Evolutionary conservation across 2,113 vertebrate species (phyloP).

Genomic region (Megaceryle maxima): DNA sequence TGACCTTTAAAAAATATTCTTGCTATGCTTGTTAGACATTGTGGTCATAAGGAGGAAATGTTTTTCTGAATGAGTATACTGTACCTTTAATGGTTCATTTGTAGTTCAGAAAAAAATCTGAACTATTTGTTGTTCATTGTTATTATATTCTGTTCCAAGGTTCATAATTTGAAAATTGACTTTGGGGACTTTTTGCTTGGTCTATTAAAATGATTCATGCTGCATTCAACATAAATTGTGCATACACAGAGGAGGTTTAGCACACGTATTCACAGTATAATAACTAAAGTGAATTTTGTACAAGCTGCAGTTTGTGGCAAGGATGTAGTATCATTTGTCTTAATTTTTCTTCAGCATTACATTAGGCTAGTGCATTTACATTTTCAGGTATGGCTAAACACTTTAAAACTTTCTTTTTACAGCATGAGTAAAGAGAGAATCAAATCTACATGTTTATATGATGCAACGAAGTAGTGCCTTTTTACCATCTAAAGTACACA

Average conservation of each 20-base stretch:
- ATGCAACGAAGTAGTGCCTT: constrained; percentile 90
- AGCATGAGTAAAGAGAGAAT: constrained; percentile 82
- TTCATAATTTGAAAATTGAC: constrained; percentile 90
- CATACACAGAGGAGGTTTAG: constrained; percentile 90
- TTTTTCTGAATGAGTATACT: constrained; percentile 58
- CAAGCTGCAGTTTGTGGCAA: constrained; percentile 82
- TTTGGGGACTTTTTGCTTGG: constrained; percentile 86
- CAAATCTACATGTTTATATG: constrained; percentile 93
- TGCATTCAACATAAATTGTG: constrained; percentile 93
- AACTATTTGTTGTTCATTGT: constrained; percentile 80
- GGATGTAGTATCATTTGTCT: constrained; percentile 84
- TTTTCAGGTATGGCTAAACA: constrained; percentile 82
- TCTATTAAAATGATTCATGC: constrained; percentile 99
- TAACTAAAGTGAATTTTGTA: constrained; percentile 86
- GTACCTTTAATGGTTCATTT: constrained; percentile 72
- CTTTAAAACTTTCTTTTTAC: constrained; percentile 84
- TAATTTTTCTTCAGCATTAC: constrained; percentile 83
- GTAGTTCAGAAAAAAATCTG: constrained; percentile 82
- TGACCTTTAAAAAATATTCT: constrained; percentile 5
- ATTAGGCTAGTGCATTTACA: constrained; percentile 82
- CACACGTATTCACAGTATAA: constrained; percentile 79
- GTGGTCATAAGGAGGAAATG: background rate
- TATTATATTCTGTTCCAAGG: constrained; percentile 83
- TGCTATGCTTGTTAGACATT: background rate
- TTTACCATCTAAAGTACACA: constrained; percentile 90